Conservation (phyloP, 2,113 vertebrate genomes). For the Heterotis niloticus region DNA sequence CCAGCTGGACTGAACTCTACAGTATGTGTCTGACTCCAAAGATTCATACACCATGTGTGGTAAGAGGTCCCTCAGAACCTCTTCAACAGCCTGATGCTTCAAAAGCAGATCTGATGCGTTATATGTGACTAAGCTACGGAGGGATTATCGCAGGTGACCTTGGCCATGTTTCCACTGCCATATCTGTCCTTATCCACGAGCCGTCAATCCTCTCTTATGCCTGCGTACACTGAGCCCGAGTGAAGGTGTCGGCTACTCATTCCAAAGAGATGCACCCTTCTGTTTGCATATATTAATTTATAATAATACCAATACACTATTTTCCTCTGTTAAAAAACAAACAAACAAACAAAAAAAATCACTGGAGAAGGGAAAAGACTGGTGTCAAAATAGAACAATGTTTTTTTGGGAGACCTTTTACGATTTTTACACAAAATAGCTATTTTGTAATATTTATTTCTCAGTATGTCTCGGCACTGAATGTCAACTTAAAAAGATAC, state of each 20-base stretch:
- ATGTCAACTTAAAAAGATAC: not conserved
- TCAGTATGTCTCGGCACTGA: not conserved
- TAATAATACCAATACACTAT: not conserved
- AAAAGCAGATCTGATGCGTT: no score
- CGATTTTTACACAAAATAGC: no score
- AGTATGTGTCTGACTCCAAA: no score
- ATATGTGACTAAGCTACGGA: no score
- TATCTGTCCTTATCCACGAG: no score
- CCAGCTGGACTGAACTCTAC: no score
- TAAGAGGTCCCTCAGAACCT: no score
- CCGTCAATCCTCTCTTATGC: no score
- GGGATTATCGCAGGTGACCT: no score
- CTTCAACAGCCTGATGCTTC: no score
- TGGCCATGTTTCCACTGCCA: no score
- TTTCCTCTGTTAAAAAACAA: constrained; percentile 6
- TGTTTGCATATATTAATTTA: not conserved
- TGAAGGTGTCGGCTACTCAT: not conserved
- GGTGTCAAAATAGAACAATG: constrained; percentile 1
- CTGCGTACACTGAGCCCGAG: not conserved
- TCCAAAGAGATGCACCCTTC: not conserved
- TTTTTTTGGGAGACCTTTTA: not conserved
- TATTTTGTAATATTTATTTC: not conserved
- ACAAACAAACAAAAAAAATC: not conserved
- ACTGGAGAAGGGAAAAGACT: not conserved
- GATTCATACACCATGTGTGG: no score